These are phyloP conservation scores for Ophion ventricosus DNA, from an alignment of 2,888 invertebrate genomes.

Conservation along the genomic window DNA sequence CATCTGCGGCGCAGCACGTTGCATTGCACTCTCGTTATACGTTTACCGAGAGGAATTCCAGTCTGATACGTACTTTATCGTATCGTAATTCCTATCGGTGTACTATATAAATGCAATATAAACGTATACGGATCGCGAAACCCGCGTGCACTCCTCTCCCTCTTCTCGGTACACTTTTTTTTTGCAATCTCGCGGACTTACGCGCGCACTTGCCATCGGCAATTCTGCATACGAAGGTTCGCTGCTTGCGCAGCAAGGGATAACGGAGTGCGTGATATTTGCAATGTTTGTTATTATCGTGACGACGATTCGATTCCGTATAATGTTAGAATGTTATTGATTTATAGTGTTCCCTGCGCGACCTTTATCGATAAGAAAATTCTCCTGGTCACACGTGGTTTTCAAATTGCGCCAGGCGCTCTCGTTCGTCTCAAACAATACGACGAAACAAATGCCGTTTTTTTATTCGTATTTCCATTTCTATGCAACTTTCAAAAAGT, in stretches of 20 bases:
- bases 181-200: conserved; percentile 5
- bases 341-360: conserved; percentile 24
- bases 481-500: too few relatives aligned
- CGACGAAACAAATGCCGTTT: neutral
- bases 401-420: neutral
- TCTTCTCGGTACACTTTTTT: conserved; percentile 42
- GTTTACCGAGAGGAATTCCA: conserved; percentile 73
- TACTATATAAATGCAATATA: conserved; percentile 65
- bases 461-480: neutral
- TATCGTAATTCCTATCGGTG: conserved; percentile 76
- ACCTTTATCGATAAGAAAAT: conserved; percentile 35
- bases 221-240: neutral
- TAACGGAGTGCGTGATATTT: conserved; percentile 3
- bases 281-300: conserved; percentile 13
- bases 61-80: conserved; percentile 74
- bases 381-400: conserved; percentile 2
- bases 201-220: conserved; percentile 5
- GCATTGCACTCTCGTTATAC: conserved; percentile 44
- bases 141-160: conserved; percentile 10
- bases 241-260: neutral
- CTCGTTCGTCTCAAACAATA: neutral
- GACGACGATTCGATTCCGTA: conserved; percentile 23
- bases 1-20: conserved; percentile 61
- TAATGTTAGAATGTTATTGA: conserved; percentile 21
- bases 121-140: conserved; percentile 42